Conservation (phyloP, 2,888 invertebrate species). For the Chloromyia formosa region DNA sequence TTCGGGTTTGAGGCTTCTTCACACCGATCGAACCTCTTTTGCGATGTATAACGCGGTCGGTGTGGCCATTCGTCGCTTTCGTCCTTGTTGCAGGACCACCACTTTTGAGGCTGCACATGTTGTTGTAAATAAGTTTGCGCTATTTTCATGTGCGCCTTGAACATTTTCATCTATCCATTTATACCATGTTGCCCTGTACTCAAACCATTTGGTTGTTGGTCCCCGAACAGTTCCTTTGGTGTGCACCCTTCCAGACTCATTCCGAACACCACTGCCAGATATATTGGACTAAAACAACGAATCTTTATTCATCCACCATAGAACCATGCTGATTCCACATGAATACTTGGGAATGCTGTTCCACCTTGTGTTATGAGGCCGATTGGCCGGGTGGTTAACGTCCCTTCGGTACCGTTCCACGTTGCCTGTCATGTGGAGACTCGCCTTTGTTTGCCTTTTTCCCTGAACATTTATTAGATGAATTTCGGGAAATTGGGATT, state of each 20-base stretch:
- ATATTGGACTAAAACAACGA: slow-evolving; percentile 29
- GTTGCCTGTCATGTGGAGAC: background rate
- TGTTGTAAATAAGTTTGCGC: slow-evolving; percentile 26
- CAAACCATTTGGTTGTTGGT: background rate
- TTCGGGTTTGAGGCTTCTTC: background rate
- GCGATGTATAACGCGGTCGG: background rate
- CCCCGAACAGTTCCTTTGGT: background rate
- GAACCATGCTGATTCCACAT: slow-evolving; percentile 14
- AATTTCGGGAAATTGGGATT: slow-evolving; percentile 12
- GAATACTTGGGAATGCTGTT: slow-evolving; percentile 20
- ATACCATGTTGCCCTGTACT: background rate
- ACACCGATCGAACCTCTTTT: background rate
- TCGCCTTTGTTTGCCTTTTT: slow-evolving; percentile 27
- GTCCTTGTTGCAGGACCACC: background rate
- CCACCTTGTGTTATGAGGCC: slow-evolving; percentile 23
- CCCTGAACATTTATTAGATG: slow-evolving; percentile 26
- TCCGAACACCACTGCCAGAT: background rate
- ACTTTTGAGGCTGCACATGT: slow-evolving; percentile 15
- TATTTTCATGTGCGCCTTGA: slow-evolving; percentile 29
- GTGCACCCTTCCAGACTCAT: background rate
- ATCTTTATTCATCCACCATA: slow-evolving; percentile 19
- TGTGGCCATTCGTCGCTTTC: slow-evolving; percentile 7
- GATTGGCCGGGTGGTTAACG: background rate
- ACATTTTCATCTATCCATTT: slow-evolving; percentile 27
- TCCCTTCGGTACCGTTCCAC: slow-evolving; percentile 12